Evolutionary conservation across 2,797 vertebrate genomes (phyloP), one percentile per base, ranked within the genome.

Genomic region (Bufotes viridis): DNA sequence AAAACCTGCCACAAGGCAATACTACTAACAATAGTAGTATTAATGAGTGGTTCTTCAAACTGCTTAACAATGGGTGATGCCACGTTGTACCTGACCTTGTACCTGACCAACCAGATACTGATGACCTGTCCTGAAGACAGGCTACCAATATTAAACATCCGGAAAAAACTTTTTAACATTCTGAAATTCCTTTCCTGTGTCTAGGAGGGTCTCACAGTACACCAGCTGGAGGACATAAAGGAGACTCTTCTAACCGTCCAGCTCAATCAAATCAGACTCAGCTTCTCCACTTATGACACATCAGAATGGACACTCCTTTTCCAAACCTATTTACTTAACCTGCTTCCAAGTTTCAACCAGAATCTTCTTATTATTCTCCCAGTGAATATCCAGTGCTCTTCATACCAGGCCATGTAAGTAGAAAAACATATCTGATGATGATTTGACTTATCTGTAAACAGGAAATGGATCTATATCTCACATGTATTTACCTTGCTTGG

Each of bases 401-500:
- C 88, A 4, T 87, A 74, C 26, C 88, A 65, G 42, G 81, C 70
- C 55, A 90, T 88, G 87, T 88, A 85, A 87, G 80, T 87, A 61
- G 6, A 53, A 65, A n/a, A 63, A 53, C 34, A 15, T 6, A 49
- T 17, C 29, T 18, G 15, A 29, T 42, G 14, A 18, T 75, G 10
- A 51, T 10, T 51, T 51, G 42, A 13, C 34, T 18, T 1, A 12
- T 72, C 34, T 72, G 20, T 17, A 42, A 42, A 18, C 6, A 7
- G 63, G 2, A 24, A n/a, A 24, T 22, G 10, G 10, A 65, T 63
- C 60, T 9, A 42, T 5, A 42, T 42, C 34, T 42, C 34, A 42
- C 2, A 42, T 70, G 26, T 12, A 29, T 69, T 26, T 26, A 26
- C 29, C 26, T 13, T 69, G 13, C 24, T 7, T 69, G 2, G 29